Evolutionary conservation across 2,888 invertebrate genomes (phyloP).

Genomic region (Anoplius nigerrimus): DNA sequence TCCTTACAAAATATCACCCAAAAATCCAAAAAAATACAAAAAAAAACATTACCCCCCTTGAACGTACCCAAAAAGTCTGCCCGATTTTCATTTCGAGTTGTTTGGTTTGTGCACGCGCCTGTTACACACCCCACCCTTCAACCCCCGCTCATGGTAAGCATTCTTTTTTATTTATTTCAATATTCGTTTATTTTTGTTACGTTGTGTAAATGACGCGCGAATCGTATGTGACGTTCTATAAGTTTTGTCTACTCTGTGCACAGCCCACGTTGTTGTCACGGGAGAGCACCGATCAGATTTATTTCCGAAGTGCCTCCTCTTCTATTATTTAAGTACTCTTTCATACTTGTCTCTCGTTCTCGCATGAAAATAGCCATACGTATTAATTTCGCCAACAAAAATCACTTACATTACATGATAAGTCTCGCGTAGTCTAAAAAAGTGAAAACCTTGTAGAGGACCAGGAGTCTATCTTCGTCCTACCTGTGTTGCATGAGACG

Average conservation of each 20-base stretch:
- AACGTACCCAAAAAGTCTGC: constrained; percentile 67
- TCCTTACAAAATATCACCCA: constrained; percentile 43
- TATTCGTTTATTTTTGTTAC: constrained; percentile 57
- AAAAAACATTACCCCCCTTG: constrained; percentile 52
- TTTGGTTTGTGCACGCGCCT: constrained; percentile 76
- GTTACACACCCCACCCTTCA: constrained; percentile 75
- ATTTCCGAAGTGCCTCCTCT: constrained; percentile 14
- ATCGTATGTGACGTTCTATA: constrained; percentile 25
- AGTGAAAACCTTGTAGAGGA: constrained; percentile 39
- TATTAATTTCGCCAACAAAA: neutral
- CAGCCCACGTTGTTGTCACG: neutral
- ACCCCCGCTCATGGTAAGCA: constrained; percentile 75
- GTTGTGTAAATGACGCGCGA: constrained; percentile 39
- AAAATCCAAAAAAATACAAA: constrained; percentile 55
- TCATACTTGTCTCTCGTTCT: constrained; percentile 1
- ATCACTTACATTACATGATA: neutral
- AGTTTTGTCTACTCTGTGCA: constrained; percentile 4
- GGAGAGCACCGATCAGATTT: no score
- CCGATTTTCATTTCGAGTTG: constrained; percentile 75
- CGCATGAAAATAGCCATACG: constrained; percentile 19
- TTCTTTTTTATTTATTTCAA: constrained; percentile 73
- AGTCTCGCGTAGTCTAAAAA: constrained; percentile 7
- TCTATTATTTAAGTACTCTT: constrained; percentile 2
- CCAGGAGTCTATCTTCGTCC: constrained; percentile 42
- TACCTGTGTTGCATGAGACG: constrained; percentile 66